A percentile compares a stretch with the other conserved stretches of the same genome.
Conservation (phyloP, 2,113 vertebrate species). For the Cygnus atratus region DNA sequence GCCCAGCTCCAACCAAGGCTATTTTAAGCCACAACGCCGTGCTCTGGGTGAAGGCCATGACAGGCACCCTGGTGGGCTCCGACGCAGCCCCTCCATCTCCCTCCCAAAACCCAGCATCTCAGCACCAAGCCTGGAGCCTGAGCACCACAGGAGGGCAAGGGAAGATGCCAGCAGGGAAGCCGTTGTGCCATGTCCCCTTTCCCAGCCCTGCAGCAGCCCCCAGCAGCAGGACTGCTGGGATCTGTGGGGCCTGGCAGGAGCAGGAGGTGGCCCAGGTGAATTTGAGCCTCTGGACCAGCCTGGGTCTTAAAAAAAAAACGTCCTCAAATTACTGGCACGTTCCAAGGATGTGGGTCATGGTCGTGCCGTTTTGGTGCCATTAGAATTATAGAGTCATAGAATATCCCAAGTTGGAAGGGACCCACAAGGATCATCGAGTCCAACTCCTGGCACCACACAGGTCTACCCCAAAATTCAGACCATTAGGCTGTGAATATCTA, state of each 20-base stretch:
- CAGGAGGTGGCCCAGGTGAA: neutral
- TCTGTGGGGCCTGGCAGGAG: neutral
- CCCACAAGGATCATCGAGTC: too few relatives aligned
- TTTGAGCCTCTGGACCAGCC: neutral
- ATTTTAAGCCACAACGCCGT: neutral
- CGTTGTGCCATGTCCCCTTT: neutral
- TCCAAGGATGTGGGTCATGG: neutral
- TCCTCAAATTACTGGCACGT: neutral
- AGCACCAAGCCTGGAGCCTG: neutral
- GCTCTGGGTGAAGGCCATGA: neutral
- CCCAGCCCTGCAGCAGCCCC: accelerated
- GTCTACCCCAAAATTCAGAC: too few relatives aligned
- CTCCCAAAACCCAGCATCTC: neutral
- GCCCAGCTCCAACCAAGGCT: neutral
- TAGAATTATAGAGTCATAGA: too few relatives aligned
- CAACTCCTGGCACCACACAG: too few relatives aligned
- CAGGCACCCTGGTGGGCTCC: neutral
- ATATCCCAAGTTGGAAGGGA: too few relatives aligned
- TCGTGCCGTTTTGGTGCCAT: accelerated
- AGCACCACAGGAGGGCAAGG: neutral
- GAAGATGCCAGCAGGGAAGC: neutral
- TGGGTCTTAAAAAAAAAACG: neutral
- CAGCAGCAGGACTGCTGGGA: neutral
- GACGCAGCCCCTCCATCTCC: neutral
- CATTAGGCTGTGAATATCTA: neutral